Conservation (phyloP, 2,888 invertebrate species). For the Drosophila quinaria region DNA sequence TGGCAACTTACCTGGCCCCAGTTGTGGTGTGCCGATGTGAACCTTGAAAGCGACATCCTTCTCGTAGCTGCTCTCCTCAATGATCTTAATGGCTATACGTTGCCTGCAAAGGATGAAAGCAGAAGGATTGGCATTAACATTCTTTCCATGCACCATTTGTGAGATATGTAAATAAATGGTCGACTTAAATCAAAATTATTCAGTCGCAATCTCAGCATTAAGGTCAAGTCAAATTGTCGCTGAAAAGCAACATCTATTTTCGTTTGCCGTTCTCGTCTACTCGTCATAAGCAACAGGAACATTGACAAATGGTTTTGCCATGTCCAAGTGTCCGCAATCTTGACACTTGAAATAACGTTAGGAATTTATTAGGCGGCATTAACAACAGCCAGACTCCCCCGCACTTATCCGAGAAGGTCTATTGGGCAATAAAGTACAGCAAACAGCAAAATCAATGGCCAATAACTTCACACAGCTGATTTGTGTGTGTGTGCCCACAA, state of each 20-base stretch:
- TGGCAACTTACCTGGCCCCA: constrained; percentile 91
- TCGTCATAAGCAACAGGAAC: constrained; percentile 31
- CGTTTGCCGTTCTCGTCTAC: neutral
- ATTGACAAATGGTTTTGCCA: constrained; percentile 62
- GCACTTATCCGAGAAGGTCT: neutral
- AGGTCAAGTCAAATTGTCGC: constrained; percentile 15
- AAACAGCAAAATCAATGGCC: constrained; percentile 49
- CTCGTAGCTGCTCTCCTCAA: constrained; percentile 99
- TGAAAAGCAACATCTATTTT: constrained; percentile 10
- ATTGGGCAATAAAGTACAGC: constrained; percentile 18
- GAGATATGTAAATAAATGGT: constrained; percentile 17
- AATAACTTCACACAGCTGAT: constrained; percentile 21
- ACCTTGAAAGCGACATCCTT: constrained; percentile 97
- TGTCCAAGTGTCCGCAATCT: constrained; percentile 68
- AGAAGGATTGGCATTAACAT: constrained; percentile 37
- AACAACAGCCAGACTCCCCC: constrained; percentile 23
- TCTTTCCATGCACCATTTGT: neutral
- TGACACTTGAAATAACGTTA: constrained; percentile 64
- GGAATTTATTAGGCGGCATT: constrained; percentile 70
- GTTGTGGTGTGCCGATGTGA: constrained; percentile 94
- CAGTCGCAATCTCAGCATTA: constrained; percentile 24
- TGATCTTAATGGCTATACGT: constrained; percentile 93
- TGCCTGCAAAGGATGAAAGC: constrained; percentile 89
- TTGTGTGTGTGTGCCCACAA: constrained; percentile 20
- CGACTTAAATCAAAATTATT: constrained; percentile 24